These are phyloP conservation scores for Bombylius major DNA, from an alignment of 2,888 invertebrate species.

Conservation along the genomic window DNA sequence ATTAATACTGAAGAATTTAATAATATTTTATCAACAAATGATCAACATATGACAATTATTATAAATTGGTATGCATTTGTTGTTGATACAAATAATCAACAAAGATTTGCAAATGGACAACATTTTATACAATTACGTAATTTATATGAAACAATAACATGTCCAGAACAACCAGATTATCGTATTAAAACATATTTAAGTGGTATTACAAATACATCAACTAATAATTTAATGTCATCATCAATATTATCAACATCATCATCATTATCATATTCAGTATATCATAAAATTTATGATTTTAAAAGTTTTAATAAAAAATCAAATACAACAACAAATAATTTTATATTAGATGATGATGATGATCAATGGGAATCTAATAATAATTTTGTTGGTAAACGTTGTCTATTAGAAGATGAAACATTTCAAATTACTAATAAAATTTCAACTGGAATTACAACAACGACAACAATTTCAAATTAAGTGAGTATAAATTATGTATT, in stretches of 20 bases:
- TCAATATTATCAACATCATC: background rate
- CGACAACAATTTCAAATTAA: too few relatives aligned
- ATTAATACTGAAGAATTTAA: constrained; percentile 35
- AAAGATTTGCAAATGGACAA: constrained; percentile 25
- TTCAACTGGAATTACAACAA: background rate
- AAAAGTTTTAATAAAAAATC: constrained; percentile 7
- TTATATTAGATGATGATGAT: constrained; percentile 22
- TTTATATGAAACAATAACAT: constrained; percentile 30
- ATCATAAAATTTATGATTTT: constrained; percentile 19
- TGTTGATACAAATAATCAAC: constrained; percentile 20
- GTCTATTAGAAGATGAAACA: constrained; percentile 31
- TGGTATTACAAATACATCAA: background rate
- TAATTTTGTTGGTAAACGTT: constrained; percentile 29
- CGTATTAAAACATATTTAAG: constrained; percentile 19
- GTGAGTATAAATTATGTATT: too few relatives aligned
- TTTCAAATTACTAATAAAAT: constrained; percentile 11
- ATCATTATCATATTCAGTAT: constrained; percentile 6
- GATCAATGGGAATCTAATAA: constrained; percentile 34
- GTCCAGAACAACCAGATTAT: constrained; percentile 22
- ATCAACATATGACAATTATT: constrained; percentile 30
- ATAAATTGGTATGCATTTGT: constrained; percentile 31
- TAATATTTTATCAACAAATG: constrained; percentile 24
- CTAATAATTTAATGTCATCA: background rate
- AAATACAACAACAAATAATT: background rate
- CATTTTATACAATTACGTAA: constrained; percentile 33